These are phyloP conservation scores for Myopa tessellatipennis DNA, from an alignment of 2,888 invertebrate species.

Conservation along the genomic window DNA sequence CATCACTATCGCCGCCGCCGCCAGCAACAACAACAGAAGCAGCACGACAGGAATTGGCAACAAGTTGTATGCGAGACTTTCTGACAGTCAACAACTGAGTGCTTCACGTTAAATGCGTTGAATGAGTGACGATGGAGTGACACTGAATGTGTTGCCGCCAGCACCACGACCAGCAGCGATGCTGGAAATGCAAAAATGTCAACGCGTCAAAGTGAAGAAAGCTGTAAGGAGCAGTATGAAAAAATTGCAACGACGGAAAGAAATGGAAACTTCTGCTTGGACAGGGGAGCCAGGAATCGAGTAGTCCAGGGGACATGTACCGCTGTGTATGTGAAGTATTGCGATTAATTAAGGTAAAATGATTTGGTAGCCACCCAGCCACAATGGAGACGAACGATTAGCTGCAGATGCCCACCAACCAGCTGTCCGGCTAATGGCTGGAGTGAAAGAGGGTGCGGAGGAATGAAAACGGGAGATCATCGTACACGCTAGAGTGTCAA, in stretches of 20 bases:
- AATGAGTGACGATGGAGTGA: slow-evolving; percentile 19
- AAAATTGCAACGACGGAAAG: not conserved
- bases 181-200: slow-evolving; percentile 11
- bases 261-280: not conserved
- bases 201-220: not conserved
- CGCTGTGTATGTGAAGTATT: not conserved
- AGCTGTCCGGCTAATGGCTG: not conserved
- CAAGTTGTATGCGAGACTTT: slow-evolving; percentile 2
- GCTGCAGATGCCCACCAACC: not conserved
- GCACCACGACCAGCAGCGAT: not conserved
- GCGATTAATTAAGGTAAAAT: slow-evolving; percentile 19
- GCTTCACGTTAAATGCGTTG: slow-evolving; percentile 18
- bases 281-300: too few relatives aligned
- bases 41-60: not conserved
- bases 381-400: not conserved
- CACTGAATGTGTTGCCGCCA: slow-evolving; percentile 18
- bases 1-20: slow-evolving; percentile 17
- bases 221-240: not conserved
- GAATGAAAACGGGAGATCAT: not conserved
- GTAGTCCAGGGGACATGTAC: too few relatives aligned
- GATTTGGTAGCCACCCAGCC: slow-evolving; percentile 20
- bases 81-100: not conserved
- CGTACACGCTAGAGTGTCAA: not conserved
- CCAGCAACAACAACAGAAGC: not conserved
- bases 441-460: not conserved